A percentile compares a stretch with the other conserved stretches of the same genome.
These are phyloP conservation scores for Brachymystax lenok DNA, from an alignment of 2,797 vertebrate species.

Conservation along the genomic window DNA sequence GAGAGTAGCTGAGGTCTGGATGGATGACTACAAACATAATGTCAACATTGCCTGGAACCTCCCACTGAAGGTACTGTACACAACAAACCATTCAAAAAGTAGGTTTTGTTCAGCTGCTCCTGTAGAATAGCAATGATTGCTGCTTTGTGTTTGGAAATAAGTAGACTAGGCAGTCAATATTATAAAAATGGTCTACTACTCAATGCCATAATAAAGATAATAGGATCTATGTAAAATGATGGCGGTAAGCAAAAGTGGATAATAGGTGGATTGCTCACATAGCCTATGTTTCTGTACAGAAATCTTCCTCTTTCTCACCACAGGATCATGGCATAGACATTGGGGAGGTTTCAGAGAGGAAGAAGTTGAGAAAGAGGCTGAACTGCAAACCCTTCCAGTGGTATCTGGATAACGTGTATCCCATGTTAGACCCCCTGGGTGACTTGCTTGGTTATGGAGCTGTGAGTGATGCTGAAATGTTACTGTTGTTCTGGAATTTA, in stretches of 20 bases:
- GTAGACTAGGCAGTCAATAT: neutral
- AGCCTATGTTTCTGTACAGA: neutral
- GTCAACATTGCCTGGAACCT: too few relatives aligned
- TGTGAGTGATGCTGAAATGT: slow-evolving; percentile 59
- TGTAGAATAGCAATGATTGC: neutral
- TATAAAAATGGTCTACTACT: neutral
- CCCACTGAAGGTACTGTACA: too few relatives aligned
- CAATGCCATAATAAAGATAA: neutral
- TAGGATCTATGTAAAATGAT: neutral
- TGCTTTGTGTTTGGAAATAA: neutral
- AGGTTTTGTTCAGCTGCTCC: neutral
- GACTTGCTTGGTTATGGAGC: slow-evolving; percentile 61
- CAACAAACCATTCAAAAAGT: neutral
- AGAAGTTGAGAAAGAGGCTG: slow-evolving; percentile 71
- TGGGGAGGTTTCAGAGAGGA: slow-evolving; percentile 80
- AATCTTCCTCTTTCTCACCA: neutral
- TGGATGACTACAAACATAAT: too few relatives aligned
- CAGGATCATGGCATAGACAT: slow-evolving; percentile 78
- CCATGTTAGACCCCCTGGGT: slow-evolving; percentile 49
- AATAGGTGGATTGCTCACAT: neutral
- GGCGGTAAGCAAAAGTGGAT: neutral
- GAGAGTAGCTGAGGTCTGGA: too few relatives aligned
- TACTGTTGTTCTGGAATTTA: too few relatives aligned
- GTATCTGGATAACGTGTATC: slow-evolving; percentile 81
- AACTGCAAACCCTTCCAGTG: slow-evolving; percentile 81